Evolutionary conservation across 2,113 vertebrate genomes (phyloP).

Genomic region (Bubo blakistoni): DNA sequence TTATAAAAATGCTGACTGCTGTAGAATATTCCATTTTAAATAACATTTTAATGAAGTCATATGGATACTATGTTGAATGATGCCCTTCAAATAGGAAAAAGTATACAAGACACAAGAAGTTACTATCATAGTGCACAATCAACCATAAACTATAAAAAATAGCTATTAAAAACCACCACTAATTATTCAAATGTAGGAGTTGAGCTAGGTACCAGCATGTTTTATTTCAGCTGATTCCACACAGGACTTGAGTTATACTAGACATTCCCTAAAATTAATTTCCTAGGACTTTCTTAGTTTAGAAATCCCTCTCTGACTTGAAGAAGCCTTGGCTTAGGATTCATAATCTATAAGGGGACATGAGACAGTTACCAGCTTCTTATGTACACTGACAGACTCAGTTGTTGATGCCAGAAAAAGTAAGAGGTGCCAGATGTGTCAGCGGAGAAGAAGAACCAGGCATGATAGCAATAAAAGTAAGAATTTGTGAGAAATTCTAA

Average conservation of each 20-base stretch:
- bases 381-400: neutral
- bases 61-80: neutral
- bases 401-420: neutral
- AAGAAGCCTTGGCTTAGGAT: neutral
- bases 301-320: neutral
- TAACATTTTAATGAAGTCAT: neutral
- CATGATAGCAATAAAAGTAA: neutral
- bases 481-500: neutral
- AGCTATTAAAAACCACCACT: neutral
- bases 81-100: neutral
- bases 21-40: neutral
- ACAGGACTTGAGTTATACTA: neutral
- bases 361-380: neutral
- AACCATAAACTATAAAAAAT: neutral
- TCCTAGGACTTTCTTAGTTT: neutral
- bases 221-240: neutral
- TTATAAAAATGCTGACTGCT: neutral
- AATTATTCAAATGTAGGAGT: neutral
- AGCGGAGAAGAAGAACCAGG: neutral
- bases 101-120: neutral
- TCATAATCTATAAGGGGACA: neutral
- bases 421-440: neutral
- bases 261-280: neutral
- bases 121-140: neutral
- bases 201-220: neutral